Evolutionary conservation across 1,140 invertebrate species (phyloP).

Genomic region (Orius laevigatus): DNA sequence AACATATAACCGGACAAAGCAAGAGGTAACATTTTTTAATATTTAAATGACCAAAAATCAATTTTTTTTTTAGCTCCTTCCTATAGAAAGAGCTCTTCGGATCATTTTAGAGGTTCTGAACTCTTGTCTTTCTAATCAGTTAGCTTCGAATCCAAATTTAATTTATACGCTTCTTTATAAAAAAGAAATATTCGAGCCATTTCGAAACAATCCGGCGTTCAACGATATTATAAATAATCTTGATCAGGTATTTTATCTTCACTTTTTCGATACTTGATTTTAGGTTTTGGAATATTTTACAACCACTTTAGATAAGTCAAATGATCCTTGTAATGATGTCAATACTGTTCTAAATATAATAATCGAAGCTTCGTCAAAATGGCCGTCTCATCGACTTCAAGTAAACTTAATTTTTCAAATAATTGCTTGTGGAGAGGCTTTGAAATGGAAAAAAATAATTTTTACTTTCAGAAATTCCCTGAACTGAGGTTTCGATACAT

Average conservation of each 20-base stretch:
- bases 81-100: slow-evolving; percentile 91
- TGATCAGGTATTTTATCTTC: slow-evolving; percentile 54
- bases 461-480: slow-evolving; percentile 77
- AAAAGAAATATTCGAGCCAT: slow-evolving; percentile 73
- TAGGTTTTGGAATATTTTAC: slow-evolving; percentile 81
- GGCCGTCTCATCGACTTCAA: slow-evolving; percentile 79
- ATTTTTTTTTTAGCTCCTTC: slow-evolving; percentile 44
- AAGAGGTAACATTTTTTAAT: slow-evolving; percentile 17
- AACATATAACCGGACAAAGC: slow-evolving; percentile 24
- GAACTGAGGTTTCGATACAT: slow-evolving; percentile 98
- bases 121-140: slow-evolving; percentile 72
- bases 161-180: slow-evolving; percentile 94
- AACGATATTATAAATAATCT: slow-evolving; percentile 95
- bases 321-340: slow-evolving; percentile 54
- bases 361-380: slow-evolving; percentile 68
- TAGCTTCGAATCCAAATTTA: slow-evolving; percentile 83
- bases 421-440: too few species aligned
- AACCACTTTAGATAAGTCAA: slow-evolving; percentile 49
- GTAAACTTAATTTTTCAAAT: too few species aligned
- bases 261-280: slow-evolving; percentile 12
- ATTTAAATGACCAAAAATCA: background rate
- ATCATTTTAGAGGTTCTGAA: slow-evolving; percentile 96
- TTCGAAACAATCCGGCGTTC: slow-evolving; percentile 73
- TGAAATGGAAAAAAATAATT: background rate
- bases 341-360: slow-evolving; percentile 72